phyloP scores from a whole-genome alignment of 2,113 vertebrate genomes.

The Noturus placidus region DNA sequence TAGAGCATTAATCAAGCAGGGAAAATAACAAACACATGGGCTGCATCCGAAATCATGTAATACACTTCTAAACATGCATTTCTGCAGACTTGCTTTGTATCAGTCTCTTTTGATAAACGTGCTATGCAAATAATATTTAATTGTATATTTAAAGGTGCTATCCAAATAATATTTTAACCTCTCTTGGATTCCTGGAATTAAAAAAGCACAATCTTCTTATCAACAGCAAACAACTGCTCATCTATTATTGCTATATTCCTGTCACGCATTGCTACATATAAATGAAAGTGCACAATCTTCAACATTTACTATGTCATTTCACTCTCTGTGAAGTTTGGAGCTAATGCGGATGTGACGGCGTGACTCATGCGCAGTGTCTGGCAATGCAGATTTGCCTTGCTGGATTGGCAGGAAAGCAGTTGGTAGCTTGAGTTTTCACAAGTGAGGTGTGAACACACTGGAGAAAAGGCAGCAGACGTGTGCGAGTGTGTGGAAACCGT shows the following conservation, averaged over 20 bases:
- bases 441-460: constrained; percentile 56
- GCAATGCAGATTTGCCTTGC: constrained; percentile 52
- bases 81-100: background rate
- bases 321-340: constrained; percentile 33
- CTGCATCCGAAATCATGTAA: no score
- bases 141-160: no score
- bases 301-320: background rate
- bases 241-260: background rate
- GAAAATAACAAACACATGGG: no score
- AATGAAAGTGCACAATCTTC: background rate
- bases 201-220: background rate
- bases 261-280: background rate
- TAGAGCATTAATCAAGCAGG: no score
- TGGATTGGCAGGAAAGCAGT: constrained; percentile 53
- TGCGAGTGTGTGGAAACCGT: constrained; percentile 39
- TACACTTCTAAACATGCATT: background rate
- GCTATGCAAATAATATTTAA: background rate
- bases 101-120: background rate
- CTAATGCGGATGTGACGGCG: constrained; percentile 31
- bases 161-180: no score
- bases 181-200: background rate
- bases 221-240: background rate
- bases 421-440: constrained; percentile 59
- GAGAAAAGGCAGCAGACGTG: constrained; percentile 44
- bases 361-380: constrained; percentile 55